Evolutionary conservation across 2,888 invertebrate species (phyloP), one percentile per base, ranked within the genome.

Genomic region (Latrodectus hesperus): DNA sequence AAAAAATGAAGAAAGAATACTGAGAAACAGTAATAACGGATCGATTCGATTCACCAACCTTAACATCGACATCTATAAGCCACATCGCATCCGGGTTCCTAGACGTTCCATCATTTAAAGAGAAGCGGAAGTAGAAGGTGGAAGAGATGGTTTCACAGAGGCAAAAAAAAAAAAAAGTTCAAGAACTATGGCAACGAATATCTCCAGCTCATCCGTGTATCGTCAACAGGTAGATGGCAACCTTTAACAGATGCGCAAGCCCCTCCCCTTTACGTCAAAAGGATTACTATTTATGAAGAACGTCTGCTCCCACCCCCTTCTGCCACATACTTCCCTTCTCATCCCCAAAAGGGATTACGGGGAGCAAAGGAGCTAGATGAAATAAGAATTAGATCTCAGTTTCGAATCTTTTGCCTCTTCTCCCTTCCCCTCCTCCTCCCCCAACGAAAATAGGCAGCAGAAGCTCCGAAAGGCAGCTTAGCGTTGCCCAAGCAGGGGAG

Each of bases 311-410:
- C 52, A n/a, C 65, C 70, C 38, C 53, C 53, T 51, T 67, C 67
- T 53, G 16, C 65, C 53, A 16, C 26, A 11, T 65, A n/a, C 53
- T 67, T 14, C 26, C 70, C 17, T 3, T 9, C 51, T 12, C 22
- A 22, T 38, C 38, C 64, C 64, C 67, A 76, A 72, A 73, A 60
- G 67, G 78, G 84, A 84, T 84, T 84, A 84, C 51, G 52, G 72
- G 22, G 81, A 87, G 80, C 70, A 80, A 85, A 80, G 75, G 81
- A 87, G 81, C 81, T 77, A 72, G 86, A 81, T 87, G 86, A 81
- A 81, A 87, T 81, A 81, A 87, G 81, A 87, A 87, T 87, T 87
- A 87, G 81, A 87, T 77, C 81, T 80, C 75, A 81, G 84, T 84
- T 84, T 84, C 76, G 72, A 73, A 72, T 77, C 77, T 84, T 72